Conservation (phyloP, 2,888 invertebrate genomes). For the Meloe dianella region DNA sequence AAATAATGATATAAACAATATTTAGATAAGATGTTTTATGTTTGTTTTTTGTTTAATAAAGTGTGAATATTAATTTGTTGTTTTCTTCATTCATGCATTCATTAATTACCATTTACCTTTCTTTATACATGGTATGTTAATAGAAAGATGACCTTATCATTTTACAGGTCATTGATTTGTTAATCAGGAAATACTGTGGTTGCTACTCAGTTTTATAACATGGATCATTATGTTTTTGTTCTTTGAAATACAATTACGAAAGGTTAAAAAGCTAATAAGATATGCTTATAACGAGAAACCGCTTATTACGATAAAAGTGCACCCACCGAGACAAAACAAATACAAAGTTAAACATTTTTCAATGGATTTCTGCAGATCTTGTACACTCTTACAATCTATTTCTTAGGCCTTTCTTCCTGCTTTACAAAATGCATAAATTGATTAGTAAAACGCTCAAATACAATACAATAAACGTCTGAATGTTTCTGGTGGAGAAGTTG, state of each 20-base stretch:
- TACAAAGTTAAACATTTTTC: too few species aligned
- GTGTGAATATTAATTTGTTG: constrained; percentile 54
- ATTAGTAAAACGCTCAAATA: too few species aligned
- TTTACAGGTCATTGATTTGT: neutral
- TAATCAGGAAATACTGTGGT: constrained; percentile 3
- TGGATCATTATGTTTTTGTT: neutral
- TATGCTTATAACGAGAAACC: neutral
- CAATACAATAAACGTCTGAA: too few species aligned
- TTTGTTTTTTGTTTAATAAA: constrained; percentile 58
- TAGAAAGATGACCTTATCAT: neutral
- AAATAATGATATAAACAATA: constrained; percentile 34
- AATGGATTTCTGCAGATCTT: too few species aligned
- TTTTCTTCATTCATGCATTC: constrained; percentile 14
- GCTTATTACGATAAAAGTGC: too few species aligned
- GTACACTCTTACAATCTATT: too few species aligned
- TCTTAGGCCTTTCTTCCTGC: too few species aligned
- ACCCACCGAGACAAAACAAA: too few species aligned
- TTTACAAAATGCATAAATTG: too few species aligned
- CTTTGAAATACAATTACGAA: neutral
- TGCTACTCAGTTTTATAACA: neutral
- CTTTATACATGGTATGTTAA: neutral
- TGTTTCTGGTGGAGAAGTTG: too few species aligned
- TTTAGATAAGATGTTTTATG: constrained; percentile 58
- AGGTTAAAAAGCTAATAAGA: too few species aligned
- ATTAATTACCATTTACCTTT: neutral